These are phyloP conservation scores for Amphipyra tragopoginis DNA, from an alignment of 2,888 invertebrate species.

Conservation along the genomic window DNA sequence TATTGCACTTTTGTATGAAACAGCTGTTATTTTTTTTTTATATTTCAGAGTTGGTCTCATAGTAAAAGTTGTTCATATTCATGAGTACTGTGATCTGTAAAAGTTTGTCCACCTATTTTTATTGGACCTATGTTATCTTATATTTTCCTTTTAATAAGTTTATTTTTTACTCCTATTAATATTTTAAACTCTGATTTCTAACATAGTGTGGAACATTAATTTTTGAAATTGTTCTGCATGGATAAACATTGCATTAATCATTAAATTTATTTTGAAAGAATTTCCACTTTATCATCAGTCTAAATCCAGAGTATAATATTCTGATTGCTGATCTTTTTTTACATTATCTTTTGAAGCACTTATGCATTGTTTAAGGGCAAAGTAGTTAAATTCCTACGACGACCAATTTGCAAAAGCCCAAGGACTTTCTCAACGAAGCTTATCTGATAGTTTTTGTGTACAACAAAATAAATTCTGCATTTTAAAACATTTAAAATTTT, in stretches of 20 bases:
- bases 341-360: neutral
- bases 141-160: conserved; percentile 4
- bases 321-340: no score
- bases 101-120: no score
- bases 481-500: conserved; percentile 50
- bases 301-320: no score
- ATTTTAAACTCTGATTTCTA: conserved; percentile 35
- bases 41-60: no score
- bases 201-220: conserved; percentile 54
- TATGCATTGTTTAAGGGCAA: neutral
- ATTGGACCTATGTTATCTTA: no score
- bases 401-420: neutral
- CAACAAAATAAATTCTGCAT: neutral
- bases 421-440: conserved; percentile 20
- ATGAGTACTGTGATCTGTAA: no score
- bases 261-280: no score
- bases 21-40: no score
- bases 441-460: conserved; percentile 17
- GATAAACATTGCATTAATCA: no score
- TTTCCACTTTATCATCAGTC: no score
- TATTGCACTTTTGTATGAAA: no score
- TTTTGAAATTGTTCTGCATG: conserved; percentile 37
- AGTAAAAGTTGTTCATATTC: no score
- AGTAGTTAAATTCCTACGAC: neutral
- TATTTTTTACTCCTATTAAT: conserved; percentile 37